These are phyloP conservation scores for Calameuta pallipes DNA, from an alignment of 2,888 invertebrate species.

Conservation along the genomic window DNA sequence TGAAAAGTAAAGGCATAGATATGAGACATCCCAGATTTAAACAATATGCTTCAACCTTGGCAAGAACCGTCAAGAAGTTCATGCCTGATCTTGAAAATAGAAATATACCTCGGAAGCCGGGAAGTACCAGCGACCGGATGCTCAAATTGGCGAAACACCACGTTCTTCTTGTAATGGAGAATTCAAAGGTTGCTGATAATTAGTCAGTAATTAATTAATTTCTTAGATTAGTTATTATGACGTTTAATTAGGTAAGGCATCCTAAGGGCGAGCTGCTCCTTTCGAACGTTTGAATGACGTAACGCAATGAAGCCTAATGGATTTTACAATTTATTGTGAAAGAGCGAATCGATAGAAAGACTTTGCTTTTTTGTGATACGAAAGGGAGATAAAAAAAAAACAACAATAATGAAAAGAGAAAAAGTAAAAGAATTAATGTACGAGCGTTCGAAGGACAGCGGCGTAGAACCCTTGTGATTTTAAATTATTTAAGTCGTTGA, in stretches of 20 bases:
- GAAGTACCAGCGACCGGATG: conserved; percentile 81
- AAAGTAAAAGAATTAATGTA: not conserved
- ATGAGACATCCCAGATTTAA: conserved; percentile 79
- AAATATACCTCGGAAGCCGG: conserved; percentile 66
- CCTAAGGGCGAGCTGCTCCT: not conserved
- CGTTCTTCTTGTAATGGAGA: conserved; percentile 53
- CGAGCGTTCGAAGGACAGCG: not conserved
- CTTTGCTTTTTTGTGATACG: not conserved
- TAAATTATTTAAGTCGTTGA: not conserved
- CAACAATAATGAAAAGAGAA: not conserved
- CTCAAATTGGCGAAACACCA: conserved; percentile 70
- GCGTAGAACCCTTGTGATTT: not conserved
- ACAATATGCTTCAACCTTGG: conserved; percentile 76
- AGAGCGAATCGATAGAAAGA: not conserved
- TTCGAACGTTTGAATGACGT: not conserved
- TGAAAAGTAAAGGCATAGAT: conserved; percentile 78
- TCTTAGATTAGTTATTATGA: not conserved
- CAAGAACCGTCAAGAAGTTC: conserved; percentile 75
- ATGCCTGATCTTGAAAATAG: conserved; percentile 70
- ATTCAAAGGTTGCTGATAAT: conserved; percentile 28
- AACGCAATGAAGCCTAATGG: not conserved
- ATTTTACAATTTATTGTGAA: not conserved
- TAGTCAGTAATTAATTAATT: not conserved
- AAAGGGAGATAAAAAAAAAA: not conserved
- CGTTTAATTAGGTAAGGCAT: not conserved